These are phyloP conservation scores for Uloborus plumipes DNA, from an alignment of 2,888 invertebrate genomes.

Conservation along the genomic window DNA sequence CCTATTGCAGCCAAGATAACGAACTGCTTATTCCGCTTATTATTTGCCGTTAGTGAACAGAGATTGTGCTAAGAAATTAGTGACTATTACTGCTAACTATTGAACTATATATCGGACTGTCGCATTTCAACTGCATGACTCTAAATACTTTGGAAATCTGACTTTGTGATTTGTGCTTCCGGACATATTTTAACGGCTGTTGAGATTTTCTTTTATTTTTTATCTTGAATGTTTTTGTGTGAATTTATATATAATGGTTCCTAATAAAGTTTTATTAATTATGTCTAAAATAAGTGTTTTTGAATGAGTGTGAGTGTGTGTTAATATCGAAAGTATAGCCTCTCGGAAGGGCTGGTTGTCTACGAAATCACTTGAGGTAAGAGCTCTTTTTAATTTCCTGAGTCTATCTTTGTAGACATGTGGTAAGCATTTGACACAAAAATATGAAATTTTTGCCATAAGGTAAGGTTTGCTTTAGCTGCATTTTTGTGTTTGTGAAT, in stretches of 20 bases:
- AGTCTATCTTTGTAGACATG: not conserved
- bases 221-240: conserved; percentile 7
- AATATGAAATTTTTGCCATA: no score
- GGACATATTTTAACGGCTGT: no score
- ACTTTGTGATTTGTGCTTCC: no score
- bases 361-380: conserved; percentile 21
- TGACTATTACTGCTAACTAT: no score
- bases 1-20: conserved; percentile 50
- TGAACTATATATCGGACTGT: no score
- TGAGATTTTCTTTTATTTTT: no score
- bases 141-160: no score
- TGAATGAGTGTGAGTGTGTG: conserved; percentile 30
- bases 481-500: no score
- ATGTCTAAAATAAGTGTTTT: conserved; percentile 13
- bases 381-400: conserved; percentile 25
- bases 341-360: not conserved
- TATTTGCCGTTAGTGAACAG: conserved; percentile 3
- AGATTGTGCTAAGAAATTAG: no score
- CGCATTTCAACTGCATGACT: no score
- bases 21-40: conserved; percentile 15
- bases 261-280: conserved; percentile 47
- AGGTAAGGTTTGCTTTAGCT: no score
- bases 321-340: conserved; percentile 21
- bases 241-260: conserved; percentile 22
- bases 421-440: no score